These are phyloP conservation scores for Chelon labrosus DNA, from an alignment of 2,797 vertebrate genomes.

Conservation along the genomic window DNA sequence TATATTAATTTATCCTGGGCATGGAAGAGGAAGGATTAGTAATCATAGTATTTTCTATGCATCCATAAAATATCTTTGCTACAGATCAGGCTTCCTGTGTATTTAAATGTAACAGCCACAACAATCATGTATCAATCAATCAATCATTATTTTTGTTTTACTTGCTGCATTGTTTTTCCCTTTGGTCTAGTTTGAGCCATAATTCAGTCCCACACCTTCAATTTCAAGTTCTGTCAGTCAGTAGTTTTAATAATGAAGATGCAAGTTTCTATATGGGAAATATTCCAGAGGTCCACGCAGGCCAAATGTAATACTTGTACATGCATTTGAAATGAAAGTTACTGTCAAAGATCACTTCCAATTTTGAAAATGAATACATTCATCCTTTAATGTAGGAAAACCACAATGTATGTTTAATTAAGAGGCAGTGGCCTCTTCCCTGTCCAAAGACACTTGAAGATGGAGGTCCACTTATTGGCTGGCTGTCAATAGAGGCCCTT, in stretches of 20 bases:
- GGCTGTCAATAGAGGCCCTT: neutral
- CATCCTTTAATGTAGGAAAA: constrained; percentile 10
- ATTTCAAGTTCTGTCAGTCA: neutral
- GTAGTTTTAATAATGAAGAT: constrained; percentile 2
- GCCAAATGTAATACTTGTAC: constrained; percentile 14
- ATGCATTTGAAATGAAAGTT: constrained; percentile 27
- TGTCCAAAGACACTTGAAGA: neutral
- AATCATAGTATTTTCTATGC: neutral
- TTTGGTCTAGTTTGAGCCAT: neutral
- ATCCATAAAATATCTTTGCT: neutral
- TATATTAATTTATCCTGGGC: neutral
- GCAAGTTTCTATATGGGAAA: neutral
- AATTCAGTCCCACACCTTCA: neutral
- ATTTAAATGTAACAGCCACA: neutral
- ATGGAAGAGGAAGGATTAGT: neutral
- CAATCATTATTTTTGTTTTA: neutral
- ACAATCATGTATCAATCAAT: neutral
- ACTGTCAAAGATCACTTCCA: constrained; percentile 16
- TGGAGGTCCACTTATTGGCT: neutral
- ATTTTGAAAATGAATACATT: constrained; percentile 13
- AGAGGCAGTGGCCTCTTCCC: neutral
- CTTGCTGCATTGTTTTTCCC: neutral
- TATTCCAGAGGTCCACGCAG: constrained; percentile 16
- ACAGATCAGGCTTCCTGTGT: neutral
- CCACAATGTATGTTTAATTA: constrained; percentile 12